Conservation (phyloP, 2,888 invertebrate genomes). For the Nebria brevicollis region DNA sequence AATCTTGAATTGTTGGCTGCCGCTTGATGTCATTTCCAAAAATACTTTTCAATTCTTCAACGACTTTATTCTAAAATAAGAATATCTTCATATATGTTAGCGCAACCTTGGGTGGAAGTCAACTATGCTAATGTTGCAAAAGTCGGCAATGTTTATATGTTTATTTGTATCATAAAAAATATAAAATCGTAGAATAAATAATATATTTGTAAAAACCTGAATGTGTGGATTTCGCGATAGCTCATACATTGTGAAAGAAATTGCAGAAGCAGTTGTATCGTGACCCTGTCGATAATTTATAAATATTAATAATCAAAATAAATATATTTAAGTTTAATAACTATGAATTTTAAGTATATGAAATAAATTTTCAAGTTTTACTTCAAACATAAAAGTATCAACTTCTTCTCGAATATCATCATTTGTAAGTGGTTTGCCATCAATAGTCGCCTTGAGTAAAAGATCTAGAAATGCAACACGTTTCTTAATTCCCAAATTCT, state of each 20-base stretch:
- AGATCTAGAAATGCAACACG: constrained; percentile 76
- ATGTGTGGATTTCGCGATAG: constrained; percentile 61
- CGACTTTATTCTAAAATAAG: constrained; percentile 57
- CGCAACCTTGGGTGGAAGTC: too few relatives aligned
- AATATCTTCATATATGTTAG: too few relatives aligned
- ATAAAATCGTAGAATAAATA: too few relatives aligned
- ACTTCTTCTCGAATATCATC: constrained; percentile 74
- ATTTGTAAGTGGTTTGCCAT: constrained; percentile 69
- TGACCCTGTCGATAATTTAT: constrained; percentile 58
- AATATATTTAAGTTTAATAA: too few relatives aligned
- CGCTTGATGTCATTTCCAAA: constrained; percentile 59
- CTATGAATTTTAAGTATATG: too few relatives aligned
- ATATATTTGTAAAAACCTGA: constrained; percentile 55
- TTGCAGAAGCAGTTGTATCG: constrained; percentile 63
- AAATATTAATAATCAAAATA: too few relatives aligned
- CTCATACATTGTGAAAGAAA: constrained; percentile 62
- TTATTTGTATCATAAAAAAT: too few relatives aligned
- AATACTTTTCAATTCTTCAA: constrained; percentile 62
- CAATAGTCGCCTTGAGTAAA: constrained; percentile 69
- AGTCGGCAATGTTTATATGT: too few relatives aligned
- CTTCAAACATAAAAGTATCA: constrained; percentile 80
- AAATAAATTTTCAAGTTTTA: constrained; percentile 53
- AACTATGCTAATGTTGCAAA: too few relatives aligned
- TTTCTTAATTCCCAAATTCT: constrained; percentile 66
- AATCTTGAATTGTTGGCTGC: constrained; percentile 56